A percentile compares a stretch with the other conserved stretches of the same genome.
phyloP scores from a whole-genome alignment of 2,797 vertebrate species.

The Coranthus polyacanthus region DNA sequence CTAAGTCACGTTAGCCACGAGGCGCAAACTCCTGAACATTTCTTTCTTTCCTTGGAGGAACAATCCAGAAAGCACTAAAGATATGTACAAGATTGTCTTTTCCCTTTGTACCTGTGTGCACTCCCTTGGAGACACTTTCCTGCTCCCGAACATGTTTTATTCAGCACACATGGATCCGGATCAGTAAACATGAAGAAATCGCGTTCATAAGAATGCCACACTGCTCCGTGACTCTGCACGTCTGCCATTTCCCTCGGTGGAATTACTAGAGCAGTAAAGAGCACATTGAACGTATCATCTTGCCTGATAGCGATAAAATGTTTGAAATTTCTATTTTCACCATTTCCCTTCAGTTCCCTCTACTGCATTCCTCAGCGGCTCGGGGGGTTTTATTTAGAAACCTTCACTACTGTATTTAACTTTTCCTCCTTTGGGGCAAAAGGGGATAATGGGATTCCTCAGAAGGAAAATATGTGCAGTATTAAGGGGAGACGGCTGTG shows the following conservation, averaged over 20 bases:
- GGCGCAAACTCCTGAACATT: neutral
- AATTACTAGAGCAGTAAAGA: neutral
- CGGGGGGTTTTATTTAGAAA: neutral
- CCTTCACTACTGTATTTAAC: neutral
- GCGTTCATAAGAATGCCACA: neutral
- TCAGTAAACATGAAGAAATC: slow-evolving; percentile 10
- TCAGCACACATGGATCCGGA: slow-evolving; percentile 11
- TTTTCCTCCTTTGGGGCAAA: neutral
- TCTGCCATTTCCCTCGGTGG: slow-evolving; percentile 6
- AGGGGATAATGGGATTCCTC: neutral
- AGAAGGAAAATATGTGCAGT: neutral
- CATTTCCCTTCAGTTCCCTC: too few species aligned
- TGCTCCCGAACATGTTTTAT: slow-evolving; percentile 32
- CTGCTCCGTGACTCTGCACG: neutral
- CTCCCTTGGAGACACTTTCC: neutral
- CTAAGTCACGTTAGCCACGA: neutral
- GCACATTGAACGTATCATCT: neutral
- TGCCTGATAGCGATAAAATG: slow-evolving; percentile 9
- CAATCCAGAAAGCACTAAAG: neutral
- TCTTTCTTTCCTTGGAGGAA: neutral
- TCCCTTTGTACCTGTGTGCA: neutral
- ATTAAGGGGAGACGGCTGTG: neutral
- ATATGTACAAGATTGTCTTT: slow-evolving; percentile 17
- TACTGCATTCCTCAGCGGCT: too few species aligned
- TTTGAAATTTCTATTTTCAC: neutral